Evolutionary conservation across 2,797 vertebrate genomes (phyloP).

Genomic region (Typhlichthys subterraneus): DNA sequence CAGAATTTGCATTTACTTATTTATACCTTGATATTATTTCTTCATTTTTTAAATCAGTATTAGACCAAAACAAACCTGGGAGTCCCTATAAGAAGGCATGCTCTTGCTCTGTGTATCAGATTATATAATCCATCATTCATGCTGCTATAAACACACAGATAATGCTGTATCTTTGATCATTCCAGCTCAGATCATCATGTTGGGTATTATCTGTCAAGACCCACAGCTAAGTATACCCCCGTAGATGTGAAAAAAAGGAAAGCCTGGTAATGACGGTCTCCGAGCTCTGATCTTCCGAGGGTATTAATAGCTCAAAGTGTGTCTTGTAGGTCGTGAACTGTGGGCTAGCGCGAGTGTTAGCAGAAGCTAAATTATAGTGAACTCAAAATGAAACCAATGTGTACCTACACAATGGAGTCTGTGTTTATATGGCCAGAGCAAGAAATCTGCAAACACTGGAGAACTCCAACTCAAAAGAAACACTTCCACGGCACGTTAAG

Average conservation of each 20-base stretch:
- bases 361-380: not conserved
- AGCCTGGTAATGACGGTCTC: not conserved
- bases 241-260: conserved; percentile 23
- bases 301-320: conserved; percentile 21
- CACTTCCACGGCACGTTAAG: conserved; percentile 2
- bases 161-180: conserved; percentile 11
- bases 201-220: conserved; percentile 17
- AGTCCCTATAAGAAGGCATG: not conserved
- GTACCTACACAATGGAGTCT: conserved; percentile 18
- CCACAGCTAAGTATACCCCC: conserved; percentile 13
- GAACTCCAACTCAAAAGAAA: conserved; percentile 24
- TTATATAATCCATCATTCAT: conserved; percentile 23
- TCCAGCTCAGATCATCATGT: conserved; percentile 22
- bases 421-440: conserved; percentile 12
- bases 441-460: conserved; percentile 26
- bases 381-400: not conserved
- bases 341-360: too few species aligned
- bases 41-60: not conserved
- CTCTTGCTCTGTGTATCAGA: conserved; percentile 11
- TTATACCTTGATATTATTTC: not conserved
- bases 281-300: not conserved
- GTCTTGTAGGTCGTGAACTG: not conserved
- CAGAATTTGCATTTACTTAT: too few species aligned
- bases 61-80: conserved; percentile 8
- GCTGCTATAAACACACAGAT: conserved; percentile 23